Percentiles rank a stretch among this genome's conserved stretches.
Evolutionary conservation across 2,113 vertebrate genomes (phyloP).

Genomic region (Baryphthengus martii): DNA sequence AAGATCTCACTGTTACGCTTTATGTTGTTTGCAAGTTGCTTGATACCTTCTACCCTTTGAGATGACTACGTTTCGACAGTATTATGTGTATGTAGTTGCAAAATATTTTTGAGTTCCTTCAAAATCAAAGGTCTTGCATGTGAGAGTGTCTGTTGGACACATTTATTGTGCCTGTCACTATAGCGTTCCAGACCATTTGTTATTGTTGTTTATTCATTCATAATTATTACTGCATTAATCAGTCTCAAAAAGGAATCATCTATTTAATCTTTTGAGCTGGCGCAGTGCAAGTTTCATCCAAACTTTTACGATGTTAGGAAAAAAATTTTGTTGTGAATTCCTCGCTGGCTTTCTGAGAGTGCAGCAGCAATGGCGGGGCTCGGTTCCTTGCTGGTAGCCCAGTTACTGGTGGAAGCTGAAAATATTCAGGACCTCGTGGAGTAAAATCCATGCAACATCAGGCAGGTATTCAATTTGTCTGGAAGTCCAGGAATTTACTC

Average conservation of each 20-base stretch:
- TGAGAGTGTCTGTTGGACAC: neutral
- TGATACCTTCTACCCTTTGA: neutral
- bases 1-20: neutral
- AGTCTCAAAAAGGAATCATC: neutral
- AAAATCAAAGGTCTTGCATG: rapidly evolving
- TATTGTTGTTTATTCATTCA: neutral
- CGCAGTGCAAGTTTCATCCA: neutral
- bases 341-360: neutral
- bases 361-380: neutral
- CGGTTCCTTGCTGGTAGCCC: neutral
- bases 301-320: neutral
- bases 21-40: neutral
- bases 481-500: neutral
- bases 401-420: neutral
- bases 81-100: neutral
- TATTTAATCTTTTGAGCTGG: neutral
- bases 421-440: neutral
- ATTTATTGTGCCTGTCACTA: neutral
- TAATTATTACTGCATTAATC: neutral
- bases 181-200: neutral
- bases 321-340: neutral
- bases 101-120: neutral
- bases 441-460: neutral
- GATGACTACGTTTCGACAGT: neutral
- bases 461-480: neutral